These are phyloP conservation scores for Aspidiotus rigidus DNA, from an alignment of 2,888 invertebrate species.

Conservation along the genomic window DNA sequence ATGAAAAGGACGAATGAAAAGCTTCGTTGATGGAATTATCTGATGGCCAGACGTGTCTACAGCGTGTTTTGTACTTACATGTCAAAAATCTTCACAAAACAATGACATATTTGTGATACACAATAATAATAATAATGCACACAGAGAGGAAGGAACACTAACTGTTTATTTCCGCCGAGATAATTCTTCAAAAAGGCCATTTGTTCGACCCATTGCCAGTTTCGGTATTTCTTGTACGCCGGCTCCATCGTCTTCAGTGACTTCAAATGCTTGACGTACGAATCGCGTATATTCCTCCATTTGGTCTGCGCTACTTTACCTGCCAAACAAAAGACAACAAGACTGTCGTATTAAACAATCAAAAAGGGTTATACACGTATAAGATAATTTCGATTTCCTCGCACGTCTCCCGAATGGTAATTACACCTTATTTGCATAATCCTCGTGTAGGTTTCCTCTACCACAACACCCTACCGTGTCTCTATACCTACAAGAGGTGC, in stretches of 20 bases:
- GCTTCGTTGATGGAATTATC: too few species aligned
- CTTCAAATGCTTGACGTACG: conserved; percentile 27
- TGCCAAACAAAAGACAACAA: not conserved
- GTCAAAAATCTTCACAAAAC: too few species aligned
- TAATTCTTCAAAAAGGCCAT: conserved; percentile 27
- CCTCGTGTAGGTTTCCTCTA: not conserved
- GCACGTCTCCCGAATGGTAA: not conserved
- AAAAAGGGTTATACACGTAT: too few species aligned
- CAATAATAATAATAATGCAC: too few species aligned
- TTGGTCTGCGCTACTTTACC: conserved; percentile 28
- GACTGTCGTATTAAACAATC: too few species aligned
- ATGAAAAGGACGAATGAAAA: too few species aligned
- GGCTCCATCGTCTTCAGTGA: conserved; percentile 23
- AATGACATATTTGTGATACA: too few species aligned
- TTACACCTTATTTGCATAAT: not conserved
- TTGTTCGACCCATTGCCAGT: conserved; percentile 29
- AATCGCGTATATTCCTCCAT: conserved; percentile 26
- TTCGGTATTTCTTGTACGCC: conserved; percentile 25
- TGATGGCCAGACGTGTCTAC: too few species aligned
- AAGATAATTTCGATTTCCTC: too few species aligned
- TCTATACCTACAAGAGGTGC: too few species aligned
- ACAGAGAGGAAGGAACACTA: conserved; percentile 9
- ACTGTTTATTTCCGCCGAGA: conserved; percentile 30
- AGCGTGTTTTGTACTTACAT: too few species aligned
- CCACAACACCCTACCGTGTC: too few species aligned